Base-by-base conservation (phyloP, 2,888 invertebrate genomes). In the Limenitis camilla region DNA sequence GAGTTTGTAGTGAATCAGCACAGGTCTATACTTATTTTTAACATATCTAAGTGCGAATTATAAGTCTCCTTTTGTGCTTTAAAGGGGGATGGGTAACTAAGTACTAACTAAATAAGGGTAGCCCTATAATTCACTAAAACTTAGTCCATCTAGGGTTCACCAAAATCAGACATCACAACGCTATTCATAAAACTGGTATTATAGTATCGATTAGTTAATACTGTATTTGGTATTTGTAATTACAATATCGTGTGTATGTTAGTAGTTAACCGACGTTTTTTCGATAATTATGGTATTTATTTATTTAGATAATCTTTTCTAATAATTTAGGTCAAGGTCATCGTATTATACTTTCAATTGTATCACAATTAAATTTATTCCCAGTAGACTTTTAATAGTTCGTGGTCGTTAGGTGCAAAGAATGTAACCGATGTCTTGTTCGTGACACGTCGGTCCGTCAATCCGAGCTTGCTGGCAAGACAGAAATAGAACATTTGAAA, bases 361-460 rank as follows among this genome's bases (percentile, higher is more conserved):
- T 43, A 49, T 40, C 51, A 40, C 41, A 50, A 56, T 53, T 55
- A 59, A 58, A 55, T 43, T 59, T 47, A 58, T 63, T 54, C 49
- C 50, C 46, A 48, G 55, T 61, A 36, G 56, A 57, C 55, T 69
- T 68, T 67, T 62, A 63, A 68, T 71, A 58, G 61, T 68, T 68
- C 67, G 67, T 63, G 64, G 69, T 74, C 65, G 71, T 73, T 74
- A 73, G 65, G 67, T 66, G 65, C 68, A 63, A 65, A 75, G 68
- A 72, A 72, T 71, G 69, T 69, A 68, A 59, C 56, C 61, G 78
- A 79, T 78, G 81, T 71, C 68, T 72, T 68, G 70, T 71, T 70
- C 74, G 74, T 85, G 86, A 85, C 83, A 85, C 74, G 77, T 76
- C 78, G 78, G 81, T 78, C 82, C 85, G 85, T 87, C 87, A 87